Percentiles rank a stretch among this genome's conserved stretches.
Evolutionary conservation across 2,888 invertebrate species (phyloP).

Genomic region (Xanthia togata): DNA sequence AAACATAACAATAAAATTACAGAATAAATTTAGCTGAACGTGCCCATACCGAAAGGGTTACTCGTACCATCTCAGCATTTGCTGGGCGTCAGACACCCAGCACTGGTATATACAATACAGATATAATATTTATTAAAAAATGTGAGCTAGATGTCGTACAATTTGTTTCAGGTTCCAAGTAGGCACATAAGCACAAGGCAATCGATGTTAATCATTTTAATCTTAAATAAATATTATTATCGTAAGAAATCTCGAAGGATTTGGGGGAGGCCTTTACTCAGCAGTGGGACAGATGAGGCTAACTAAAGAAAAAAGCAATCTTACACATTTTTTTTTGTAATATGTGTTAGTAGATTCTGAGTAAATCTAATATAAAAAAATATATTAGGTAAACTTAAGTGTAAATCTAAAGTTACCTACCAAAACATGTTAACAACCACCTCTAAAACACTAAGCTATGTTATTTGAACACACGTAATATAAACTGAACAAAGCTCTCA

Average conservation of each 20-base stretch:
- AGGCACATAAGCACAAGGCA: conserved; percentile 4
- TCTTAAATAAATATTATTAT: background rate
- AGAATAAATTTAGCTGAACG: too few species aligned
- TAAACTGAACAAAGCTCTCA: conserved; percentile 35
- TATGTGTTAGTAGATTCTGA: background rate
- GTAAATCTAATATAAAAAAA: background rate
- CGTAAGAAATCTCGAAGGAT: background rate
- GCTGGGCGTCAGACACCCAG: too few species aligned
- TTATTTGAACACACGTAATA: conserved; percentile 44
- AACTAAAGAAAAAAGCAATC: background rate
- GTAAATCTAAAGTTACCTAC: conserved; percentile 2
- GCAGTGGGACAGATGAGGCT: background rate
- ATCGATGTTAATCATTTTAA: conserved; percentile 1
- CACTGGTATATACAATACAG: conserved; percentile 27
- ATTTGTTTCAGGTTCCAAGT: background rate
- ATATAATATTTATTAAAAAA: conserved; percentile 14
- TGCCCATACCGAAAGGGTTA: too few species aligned
- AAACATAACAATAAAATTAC: too few species aligned
- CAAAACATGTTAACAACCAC: conserved; percentile 5
- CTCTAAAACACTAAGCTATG: conserved; percentile 16
- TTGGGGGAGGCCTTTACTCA: background rate
- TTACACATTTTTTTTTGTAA: background rate
- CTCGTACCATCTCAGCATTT: too few species aligned
- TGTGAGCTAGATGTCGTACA: conserved; percentile 1
- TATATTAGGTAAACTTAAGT: background rate